Conservation (phyloP, 2,797 vertebrate species). For the Cirrhinus mrigala region DNA sequence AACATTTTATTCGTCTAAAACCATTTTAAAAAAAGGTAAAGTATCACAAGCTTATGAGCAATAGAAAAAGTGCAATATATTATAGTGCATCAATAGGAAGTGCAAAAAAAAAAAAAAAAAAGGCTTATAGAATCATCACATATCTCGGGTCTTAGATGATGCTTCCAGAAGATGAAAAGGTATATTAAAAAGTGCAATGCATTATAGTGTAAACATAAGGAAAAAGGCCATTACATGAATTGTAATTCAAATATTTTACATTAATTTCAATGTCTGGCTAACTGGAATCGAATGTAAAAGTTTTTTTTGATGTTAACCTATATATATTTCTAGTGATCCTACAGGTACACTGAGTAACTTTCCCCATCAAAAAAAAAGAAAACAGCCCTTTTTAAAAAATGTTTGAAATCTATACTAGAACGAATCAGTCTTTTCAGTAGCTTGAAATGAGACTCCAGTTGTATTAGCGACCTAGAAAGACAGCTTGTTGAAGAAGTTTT, state of each 20-base stretch:
- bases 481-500: not conserved
- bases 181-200: not conserved
- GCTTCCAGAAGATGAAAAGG: too few species aligned
- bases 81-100: not conserved
- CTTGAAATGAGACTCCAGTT: not conserved
- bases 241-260: not conserved
- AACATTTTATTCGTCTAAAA: too few species aligned
- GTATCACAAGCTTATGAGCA: not conserved
- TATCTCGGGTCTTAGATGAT: not conserved
- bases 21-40: not conserved
- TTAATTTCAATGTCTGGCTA: not conserved
- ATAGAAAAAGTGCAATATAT: not conserved
- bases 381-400: not conserved
- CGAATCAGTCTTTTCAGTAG: not conserved
- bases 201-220: not conserved
- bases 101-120: too few species aligned
- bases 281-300: not conserved
- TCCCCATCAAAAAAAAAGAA: not conserved
- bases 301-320: not conserved
- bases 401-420: not conserved
- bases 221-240: not conserved
- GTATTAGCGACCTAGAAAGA: not conserved
- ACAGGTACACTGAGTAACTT: not conserved
- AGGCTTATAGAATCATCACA: not conserved
- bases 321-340: too few species aligned